phyloP scores from a whole-genome alignment of 2,888 invertebrate species.

The Leucozona laternaria region DNA sequence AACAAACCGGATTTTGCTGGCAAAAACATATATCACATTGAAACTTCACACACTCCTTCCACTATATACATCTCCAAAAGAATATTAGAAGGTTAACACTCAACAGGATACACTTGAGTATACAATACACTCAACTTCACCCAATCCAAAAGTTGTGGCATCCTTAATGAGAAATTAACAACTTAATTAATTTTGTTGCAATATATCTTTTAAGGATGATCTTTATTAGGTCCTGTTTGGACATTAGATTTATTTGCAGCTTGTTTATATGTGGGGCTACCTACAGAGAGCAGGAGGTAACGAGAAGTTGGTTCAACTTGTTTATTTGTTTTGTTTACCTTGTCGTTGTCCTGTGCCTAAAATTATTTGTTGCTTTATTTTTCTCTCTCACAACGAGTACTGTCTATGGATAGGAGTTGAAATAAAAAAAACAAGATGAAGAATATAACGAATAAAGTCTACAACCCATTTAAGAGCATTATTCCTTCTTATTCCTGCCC shows the following conservation, averaged over 20 bases:
- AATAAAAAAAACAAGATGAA: neutral
- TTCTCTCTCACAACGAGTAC: neutral
- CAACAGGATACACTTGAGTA: slow-evolving; percentile 30
- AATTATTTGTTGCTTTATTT: neutral
- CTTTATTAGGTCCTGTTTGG: slow-evolving; percentile 74
- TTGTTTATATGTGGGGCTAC: neutral
- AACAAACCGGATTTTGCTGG: slow-evolving; percentile 16
- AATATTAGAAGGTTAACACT: slow-evolving; percentile 33
- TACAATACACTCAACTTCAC: slow-evolving; percentile 42
- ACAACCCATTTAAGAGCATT: neutral
- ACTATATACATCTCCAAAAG: slow-evolving; percentile 5
- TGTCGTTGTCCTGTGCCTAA: too few species aligned
- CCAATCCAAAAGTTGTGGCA: slow-evolving; percentile 55
- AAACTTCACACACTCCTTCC: slow-evolving; percentile 18
- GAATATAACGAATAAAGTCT: neutral
- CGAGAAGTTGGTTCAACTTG: neutral
- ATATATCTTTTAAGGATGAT: slow-evolving; percentile 80
- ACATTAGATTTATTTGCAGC: slow-evolving; percentile 69
- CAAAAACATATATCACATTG: slow-evolving; percentile 42
- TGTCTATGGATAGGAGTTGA: neutral
- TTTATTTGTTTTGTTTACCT: slow-evolving; percentile 3
- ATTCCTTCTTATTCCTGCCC: too few species aligned
- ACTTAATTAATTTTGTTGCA: slow-evolving; percentile 83
- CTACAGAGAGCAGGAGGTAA: neutral
- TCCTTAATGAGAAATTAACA: slow-evolving; percentile 83